These are phyloP conservation scores for Cancer borealis DNA, from an alignment of 2,888 invertebrate genomes.

Conservation along the genomic window DNA sequence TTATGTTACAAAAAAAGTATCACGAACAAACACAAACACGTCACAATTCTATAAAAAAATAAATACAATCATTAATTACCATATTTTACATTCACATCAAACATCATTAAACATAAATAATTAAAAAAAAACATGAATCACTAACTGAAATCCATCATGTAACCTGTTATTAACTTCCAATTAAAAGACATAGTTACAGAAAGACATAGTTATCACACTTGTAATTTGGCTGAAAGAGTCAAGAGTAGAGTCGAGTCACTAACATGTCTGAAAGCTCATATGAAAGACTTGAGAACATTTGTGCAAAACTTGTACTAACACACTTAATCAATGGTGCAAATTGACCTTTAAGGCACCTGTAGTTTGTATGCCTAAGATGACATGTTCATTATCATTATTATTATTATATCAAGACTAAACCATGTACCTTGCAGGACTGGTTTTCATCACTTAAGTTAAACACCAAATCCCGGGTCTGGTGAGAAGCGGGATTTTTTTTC, in stretches of 20 bases:
- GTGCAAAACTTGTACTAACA: conserved; percentile 50
- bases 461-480: neutral
- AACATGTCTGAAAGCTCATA: conserved; percentile 23
- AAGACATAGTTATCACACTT: neutral
- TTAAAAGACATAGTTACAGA: conserved; percentile 35
- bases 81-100: neutral
- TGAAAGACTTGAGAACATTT: conserved; percentile 52
- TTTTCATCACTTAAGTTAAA: neutral
- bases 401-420: neutral
- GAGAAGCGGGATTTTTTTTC: too few species aligned
- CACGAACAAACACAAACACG: neutral
- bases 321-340: neutral
- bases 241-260: neutral
- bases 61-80: neutral
- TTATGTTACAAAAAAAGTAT: neutral
- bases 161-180: neutral
- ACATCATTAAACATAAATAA: neutral
- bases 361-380: conserved; percentile 25
- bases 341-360: conserved; percentile 43
- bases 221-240: neutral
- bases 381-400: neutral
- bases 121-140: neutral
- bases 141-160: neutral
- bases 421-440: neutral
- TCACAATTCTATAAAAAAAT: neutral